Evolutionary conservation across 2,113 vertebrate genomes (phyloP).

Genomic region (Gorilla gorilla): DNA sequence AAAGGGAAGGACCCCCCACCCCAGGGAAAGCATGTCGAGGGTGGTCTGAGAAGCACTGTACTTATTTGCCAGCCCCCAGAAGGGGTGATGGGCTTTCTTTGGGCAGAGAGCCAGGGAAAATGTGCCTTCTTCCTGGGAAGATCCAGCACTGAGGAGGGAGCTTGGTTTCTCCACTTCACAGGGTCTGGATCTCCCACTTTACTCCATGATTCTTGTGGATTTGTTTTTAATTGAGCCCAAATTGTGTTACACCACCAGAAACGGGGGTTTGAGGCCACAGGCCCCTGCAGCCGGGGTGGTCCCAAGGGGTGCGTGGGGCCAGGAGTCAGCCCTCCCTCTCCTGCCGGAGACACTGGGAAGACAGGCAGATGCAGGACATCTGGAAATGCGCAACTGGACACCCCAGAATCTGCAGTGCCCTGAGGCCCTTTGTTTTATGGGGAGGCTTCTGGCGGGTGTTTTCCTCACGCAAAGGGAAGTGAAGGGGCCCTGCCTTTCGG

Average conservation of each 20-base stretch:
- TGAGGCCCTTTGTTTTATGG: constrained; percentile 55
- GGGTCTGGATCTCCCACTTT: not conserved
- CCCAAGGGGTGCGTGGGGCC: not conserved
- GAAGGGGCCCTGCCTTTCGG: constrained; percentile 30
- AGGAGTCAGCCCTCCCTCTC: not conserved
- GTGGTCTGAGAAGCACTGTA: not conserved
- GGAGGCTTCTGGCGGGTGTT: constrained; percentile 51
- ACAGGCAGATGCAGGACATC: constrained; percentile 69
- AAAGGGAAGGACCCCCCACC: not conserved
- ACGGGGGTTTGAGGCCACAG: not conserved
- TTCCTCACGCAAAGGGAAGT: constrained; percentile 51
- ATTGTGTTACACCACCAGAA: constrained; percentile 35
- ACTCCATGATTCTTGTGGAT: not conserved
- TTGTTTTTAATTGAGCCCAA: constrained; percentile 57
- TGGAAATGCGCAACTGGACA: constrained; percentile 69
- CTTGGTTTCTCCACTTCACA: not conserved
- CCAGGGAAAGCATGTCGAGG: not conserved
- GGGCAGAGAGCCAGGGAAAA: not conserved
- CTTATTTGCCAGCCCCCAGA: not conserved
- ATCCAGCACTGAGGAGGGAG: not conserved
- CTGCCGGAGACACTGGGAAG: constrained; percentile 47
- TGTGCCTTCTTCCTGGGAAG: constrained; percentile 31
- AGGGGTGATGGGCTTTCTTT: not conserved
- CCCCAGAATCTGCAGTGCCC: constrained; percentile 46
- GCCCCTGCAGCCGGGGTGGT: constrained; percentile 18